Evolutionary conservation across 2,888 invertebrate genomes (phyloP).

Genomic region (Sphaerophoria rueppellii): DNA sequence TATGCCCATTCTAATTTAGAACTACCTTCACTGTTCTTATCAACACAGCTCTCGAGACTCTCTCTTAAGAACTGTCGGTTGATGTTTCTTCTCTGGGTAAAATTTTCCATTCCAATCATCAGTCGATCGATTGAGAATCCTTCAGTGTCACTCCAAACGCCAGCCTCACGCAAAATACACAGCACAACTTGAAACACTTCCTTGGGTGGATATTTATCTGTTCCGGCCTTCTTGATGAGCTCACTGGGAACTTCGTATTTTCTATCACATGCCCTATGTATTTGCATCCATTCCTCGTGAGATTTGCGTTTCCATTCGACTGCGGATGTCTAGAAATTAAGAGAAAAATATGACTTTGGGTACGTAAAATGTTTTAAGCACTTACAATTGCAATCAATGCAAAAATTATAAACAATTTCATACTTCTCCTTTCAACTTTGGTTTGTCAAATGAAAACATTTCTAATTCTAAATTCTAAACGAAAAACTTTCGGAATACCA

Average conservation of each 20-base stretch:
- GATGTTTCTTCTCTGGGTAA: no score
- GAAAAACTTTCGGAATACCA: no score
- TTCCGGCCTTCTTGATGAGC: background rate
- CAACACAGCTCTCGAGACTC: background rate
- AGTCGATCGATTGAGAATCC: conserved; percentile 1
- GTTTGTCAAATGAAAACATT: background rate
- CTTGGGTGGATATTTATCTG: background rate
- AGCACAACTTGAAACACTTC: conserved; percentile 16
- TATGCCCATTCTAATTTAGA: conserved; percentile 34
- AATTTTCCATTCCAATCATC: background rate
- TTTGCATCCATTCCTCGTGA: background rate
- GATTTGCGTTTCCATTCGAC: background rate
- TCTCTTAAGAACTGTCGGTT: background rate
- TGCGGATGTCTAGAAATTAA: background rate
- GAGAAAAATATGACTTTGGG: background rate
- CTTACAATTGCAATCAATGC: conserved; percentile 7
- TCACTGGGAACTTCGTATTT: background rate
- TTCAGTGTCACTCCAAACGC: background rate
- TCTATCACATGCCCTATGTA: background rate
- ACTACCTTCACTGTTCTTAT: conserved; percentile 37
- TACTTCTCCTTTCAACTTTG: background rate
- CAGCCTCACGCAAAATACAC: background rate
- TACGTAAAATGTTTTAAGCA: background rate
- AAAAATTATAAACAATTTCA: conserved; percentile 3
- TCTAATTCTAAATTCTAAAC: no score